phyloP scores from a whole-genome alignment of 2,113 vertebrate genomes.

The Pao palembangensis region DNA sequence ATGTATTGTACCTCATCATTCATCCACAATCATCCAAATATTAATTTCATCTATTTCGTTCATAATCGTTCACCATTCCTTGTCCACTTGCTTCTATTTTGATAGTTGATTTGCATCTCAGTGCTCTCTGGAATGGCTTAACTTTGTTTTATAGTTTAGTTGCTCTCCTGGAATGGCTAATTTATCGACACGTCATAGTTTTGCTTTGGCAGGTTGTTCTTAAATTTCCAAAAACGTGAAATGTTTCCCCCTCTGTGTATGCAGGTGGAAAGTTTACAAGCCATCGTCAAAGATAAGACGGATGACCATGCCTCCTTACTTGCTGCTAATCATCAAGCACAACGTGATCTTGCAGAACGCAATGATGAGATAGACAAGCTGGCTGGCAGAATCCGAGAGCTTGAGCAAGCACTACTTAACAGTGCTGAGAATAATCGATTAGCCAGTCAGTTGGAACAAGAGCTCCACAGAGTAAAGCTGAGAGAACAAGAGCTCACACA shows the following conservation, averaged over 20 bases:
- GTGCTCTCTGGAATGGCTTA: constrained; percentile 41
- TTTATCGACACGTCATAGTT: constrained; percentile 13
- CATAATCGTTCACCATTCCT: constrained; percentile 27
- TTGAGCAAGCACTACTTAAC: constrained; percentile 75
- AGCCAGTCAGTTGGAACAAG: constrained; percentile 76
- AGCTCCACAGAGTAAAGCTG: constrained; percentile 78
- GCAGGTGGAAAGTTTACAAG: constrained; percentile 86
- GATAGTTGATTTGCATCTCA: constrained; percentile 15
- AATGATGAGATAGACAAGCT: constrained; percentile 86
- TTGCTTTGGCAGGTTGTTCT: neutral
- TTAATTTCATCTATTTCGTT: constrained; percentile 12
- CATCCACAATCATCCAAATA: constrained; percentile 10
- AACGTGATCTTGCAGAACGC: constrained; percentile 76
- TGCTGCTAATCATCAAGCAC: constrained; percentile 78
- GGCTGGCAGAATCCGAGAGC: constrained; percentile 72
- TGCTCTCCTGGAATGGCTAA: constrained; percentile 49
- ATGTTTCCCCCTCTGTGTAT: neutral
- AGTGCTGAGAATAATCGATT: constrained; percentile 60
- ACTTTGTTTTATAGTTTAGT: constrained; percentile 23
- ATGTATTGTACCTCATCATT: constrained; percentile 22
- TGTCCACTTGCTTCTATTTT: constrained; percentile 9
- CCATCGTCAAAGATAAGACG: constrained; percentile 81
- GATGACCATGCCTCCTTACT: constrained; percentile 80
- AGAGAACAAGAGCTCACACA: constrained; percentile 79
- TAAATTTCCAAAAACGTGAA: neutral